Evolutionary conservation across 2,797 vertebrate species (phyloP).

Genomic region (Gymnothorax javanicus): DNA sequence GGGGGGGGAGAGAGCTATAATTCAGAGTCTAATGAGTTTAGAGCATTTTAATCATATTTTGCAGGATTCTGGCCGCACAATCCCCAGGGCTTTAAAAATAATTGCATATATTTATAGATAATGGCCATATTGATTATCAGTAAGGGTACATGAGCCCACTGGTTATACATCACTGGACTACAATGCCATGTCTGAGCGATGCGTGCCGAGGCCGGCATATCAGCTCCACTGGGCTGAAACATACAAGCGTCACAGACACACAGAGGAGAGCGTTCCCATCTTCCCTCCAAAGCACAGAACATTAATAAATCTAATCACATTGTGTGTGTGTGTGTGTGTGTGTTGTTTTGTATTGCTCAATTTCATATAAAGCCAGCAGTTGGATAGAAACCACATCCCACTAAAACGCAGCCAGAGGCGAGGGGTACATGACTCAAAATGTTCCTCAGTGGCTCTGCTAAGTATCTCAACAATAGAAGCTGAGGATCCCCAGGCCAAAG

Average conservation of each 20-base stretch:
- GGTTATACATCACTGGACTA: neutral
- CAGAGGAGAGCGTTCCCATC: neutral
- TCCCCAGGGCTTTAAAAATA: neutral
- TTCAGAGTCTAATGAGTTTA: neutral
- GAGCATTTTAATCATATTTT: neutral
- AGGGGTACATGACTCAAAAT: neutral
- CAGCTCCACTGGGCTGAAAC: neutral
- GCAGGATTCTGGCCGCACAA: neutral
- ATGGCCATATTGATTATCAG: neutral
- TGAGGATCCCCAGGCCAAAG: neutral
- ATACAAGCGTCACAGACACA: neutral
- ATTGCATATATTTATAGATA: neutral
- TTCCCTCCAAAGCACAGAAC: neutral
- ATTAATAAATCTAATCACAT: neutral
- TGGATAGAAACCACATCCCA: constrained; percentile 11
- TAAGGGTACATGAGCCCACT: neutral
- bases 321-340: neutral
- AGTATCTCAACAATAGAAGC: neutral
- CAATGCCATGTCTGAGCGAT: neutral
- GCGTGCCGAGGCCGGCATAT: neutral
- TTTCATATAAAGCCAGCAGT: constrained; percentile 9
- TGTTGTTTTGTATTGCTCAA: neutral
- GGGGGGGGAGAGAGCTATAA: too few species aligned
- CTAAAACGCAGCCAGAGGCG: neutral
- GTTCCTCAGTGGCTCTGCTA: neutral